Evolutionary conservation across 2,888 invertebrate species (phyloP).

Genomic region (Amiota communis): DNA sequence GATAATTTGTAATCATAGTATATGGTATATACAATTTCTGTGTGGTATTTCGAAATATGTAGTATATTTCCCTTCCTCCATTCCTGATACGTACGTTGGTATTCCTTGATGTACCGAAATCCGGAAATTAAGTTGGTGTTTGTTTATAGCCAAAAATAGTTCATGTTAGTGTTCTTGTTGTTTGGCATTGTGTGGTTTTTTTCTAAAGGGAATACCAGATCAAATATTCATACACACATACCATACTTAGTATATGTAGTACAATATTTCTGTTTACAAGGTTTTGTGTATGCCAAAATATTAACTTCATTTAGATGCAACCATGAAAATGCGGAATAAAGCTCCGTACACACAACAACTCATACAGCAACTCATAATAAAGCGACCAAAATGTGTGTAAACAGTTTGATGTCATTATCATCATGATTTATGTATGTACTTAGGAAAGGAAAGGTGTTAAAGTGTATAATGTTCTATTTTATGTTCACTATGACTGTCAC

Average conservation of each 20-base stretch:
- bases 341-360: background rate
- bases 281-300: no score
- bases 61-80: no score
- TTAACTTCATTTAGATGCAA: no score
- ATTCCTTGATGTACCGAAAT: background rate
- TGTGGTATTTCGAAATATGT: background rate
- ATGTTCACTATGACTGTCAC: background rate
- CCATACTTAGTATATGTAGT: no score
- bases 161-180: slow-evolving; percentile 42
- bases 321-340: no score
- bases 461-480: background rate
- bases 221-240: no score
- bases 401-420: slow-evolving; percentile 8
- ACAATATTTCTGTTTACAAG: no score
- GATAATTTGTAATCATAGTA: slow-evolving; percentile 38
- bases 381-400: background rate
- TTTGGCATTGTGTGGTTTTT: slow-evolving; percentile 34
- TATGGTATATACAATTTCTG: slow-evolving; percentile 35
- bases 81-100: no score
- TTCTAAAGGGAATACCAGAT: slow-evolving; percentile 34
- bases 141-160: slow-evolving; percentile 48
- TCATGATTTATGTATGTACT: slow-evolving; percentile 10
- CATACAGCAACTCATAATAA: slow-evolving; percentile 3
- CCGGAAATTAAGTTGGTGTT: slow-evolving; percentile 63
- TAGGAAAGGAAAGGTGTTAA: slow-evolving; percentile 12